phyloP scores from a whole-genome alignment of 2,888 invertebrate species.

The Eristalis pertinax region DNA sequence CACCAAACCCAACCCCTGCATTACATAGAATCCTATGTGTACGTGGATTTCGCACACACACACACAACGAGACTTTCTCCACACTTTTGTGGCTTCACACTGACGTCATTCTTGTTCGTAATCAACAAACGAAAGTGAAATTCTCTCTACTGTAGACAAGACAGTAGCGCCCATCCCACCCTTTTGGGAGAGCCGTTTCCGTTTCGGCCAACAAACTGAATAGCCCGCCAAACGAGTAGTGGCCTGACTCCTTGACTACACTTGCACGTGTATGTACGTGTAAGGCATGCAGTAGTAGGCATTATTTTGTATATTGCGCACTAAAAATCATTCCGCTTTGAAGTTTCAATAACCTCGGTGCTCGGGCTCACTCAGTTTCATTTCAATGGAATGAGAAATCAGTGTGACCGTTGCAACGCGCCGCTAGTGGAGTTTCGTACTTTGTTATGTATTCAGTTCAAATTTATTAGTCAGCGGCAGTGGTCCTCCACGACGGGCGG shows the following conservation, averaged over 20 bases:
- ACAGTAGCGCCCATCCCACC: background rate
- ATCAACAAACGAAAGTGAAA: constrained; percentile 34
- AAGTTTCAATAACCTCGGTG: constrained; percentile 24
- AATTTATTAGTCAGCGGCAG: background rate
- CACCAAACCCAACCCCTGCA: background rate
- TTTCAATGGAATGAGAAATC: background rate
- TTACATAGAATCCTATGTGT: background rate
- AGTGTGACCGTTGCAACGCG: constrained; percentile 14
- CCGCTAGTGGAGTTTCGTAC: background rate
- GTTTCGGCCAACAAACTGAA: background rate
- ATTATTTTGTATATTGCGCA: constrained; percentile 17
- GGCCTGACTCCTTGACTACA: background rate
- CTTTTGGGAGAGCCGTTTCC: background rate
- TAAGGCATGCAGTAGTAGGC: background rate
- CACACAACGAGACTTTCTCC: background rate
- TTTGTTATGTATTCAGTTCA: background rate
- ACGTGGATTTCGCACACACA: background rate
- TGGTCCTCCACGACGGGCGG: too few species aligned
- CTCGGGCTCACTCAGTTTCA: background rate
- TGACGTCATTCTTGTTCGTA: constrained; percentile 20
- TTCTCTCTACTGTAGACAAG: background rate
- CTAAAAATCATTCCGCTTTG: background rate
- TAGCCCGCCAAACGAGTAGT: constrained; percentile 15
- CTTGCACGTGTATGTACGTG: background rate
- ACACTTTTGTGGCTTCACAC: background rate